These are phyloP conservation scores for Allygus modestus DNA, from an alignment of 2,888 invertebrate genomes.

Conservation along the genomic window DNA sequence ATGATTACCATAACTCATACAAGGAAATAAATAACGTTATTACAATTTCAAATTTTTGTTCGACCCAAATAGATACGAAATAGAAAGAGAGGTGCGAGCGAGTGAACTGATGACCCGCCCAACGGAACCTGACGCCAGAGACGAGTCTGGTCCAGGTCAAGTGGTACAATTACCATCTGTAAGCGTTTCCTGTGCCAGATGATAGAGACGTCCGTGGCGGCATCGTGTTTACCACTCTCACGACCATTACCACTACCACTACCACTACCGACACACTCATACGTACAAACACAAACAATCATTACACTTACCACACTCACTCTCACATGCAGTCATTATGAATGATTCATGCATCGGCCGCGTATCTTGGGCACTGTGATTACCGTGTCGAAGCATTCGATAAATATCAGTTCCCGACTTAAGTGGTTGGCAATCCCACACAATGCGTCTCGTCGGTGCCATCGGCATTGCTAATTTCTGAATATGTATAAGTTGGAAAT, in stretches of 20 bases:
- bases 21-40: no score
- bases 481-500: not conserved
- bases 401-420: not conserved
- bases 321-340: not conserved
- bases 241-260: not conserved
- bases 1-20: no score
- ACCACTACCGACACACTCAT: not conserved
- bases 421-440: not conserved
- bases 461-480: not conserved
- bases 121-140: not conserved
- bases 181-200: constrained; percentile 41
- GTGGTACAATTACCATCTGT: constrained; percentile 54
- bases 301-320: not conserved
- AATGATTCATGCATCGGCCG: not conserved
- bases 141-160: constrained; percentile 28
- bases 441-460: not conserved
- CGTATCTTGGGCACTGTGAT: not conserved
- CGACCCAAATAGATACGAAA: no score
- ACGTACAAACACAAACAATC: not conserved
- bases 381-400: not conserved
- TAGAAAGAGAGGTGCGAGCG: no score
- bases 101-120: not conserved
- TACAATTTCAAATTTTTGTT: no score
- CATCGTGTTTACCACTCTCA: not conserved
- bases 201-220: constrained; percentile 13